Base-by-base conservation (phyloP, 37 sponge, comb jelly and placozoan species). In the Halisarca cf. caerulea region DNA sequence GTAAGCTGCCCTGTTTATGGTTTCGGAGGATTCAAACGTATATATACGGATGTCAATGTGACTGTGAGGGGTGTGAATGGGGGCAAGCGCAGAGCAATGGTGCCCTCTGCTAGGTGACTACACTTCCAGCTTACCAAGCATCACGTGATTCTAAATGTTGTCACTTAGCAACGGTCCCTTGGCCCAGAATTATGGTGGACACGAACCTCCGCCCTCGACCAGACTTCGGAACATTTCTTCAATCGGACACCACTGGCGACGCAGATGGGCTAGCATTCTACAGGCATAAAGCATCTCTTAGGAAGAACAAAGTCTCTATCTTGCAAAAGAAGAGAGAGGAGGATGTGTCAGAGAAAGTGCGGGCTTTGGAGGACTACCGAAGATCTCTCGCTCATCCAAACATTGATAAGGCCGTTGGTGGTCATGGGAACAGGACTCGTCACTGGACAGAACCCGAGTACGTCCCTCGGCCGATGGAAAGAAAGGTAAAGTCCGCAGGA, bases 221-320 rank as follows among this genome's bases (percentile, higher is more conserved):
- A n/a, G 38, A 41, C 15, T 91, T 91, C 30, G 35, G 35, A 33
- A 91, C 86, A 0, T 88, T 88, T 57, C 71, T 91, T 0, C 78
- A 41, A 2, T 87, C 88, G 3, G 92, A 91, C 47, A 78, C 81
- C 11, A 84, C 42, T 47, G 68, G 55, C 3, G 85, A 59, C 15
- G 90, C 80, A 9, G 92, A 91, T 75, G 82, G 58, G 0, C 88
- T 91, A 36, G 21, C 88, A 23, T 88, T 81, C 54, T 82, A 87
- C 66, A 62, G 85, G 23, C 77, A 88, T 59, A 80, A 85, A 78
- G 60, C 81, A 66, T 47, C 60, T 0, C 82, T 87, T 53, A 41
- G 92, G 20, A 47, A 60, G 24, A 35, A 84, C 24, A 91, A 85
- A 51, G 83, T 85, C 8, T 64, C 79, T 25, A 30, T 84, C 3